Base-by-base conservation (phyloP, 2,888 invertebrate species). In the Drosophila mayaguana region DNA sequence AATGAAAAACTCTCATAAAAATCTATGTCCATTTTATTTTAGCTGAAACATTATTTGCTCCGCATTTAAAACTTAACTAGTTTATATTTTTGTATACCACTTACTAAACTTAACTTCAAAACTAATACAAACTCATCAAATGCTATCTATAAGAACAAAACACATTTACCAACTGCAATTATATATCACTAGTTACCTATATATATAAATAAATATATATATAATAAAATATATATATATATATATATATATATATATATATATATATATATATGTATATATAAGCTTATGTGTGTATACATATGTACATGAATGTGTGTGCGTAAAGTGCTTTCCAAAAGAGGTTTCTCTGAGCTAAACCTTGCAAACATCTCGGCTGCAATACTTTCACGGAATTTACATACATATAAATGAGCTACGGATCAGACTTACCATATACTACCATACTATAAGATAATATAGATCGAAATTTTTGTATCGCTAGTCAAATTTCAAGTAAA, bases 1-100 rank as follows among this genome's bases (percentile, higher is more conserved):
- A 2, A 53, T n/a, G 11, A 53, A 36, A 36, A 38, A 38, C 22
- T 53, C 54, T 77, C 77, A 81, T 80, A 68, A 80, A 70, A 81
- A 80, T 78, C 73, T 72, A 79, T 88, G 80, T 90, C 80, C 75
- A 85, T 82, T 83, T 85, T 88, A 72, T 80, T 86, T 88, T 88
- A 87, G 89, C 90, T 88, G 82, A 82, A 86, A 81, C 89, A 84
- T 89, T 87, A 76, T 88, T 89, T 89, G 90, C 90, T 89, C 88
- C 84, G 86, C 90, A 89, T 90, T 80, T 38, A 53, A 68, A 89
- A 85, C 83, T 83, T 81, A 74, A 85, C 76, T 80, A 88, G 84
- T 83, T 81, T 88, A 81, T 80, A 80, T 82, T 86, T 76, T 84
- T 90, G 80, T 88, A 84, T 80, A 89, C 83, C 85, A 83, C 74